Percentiles rank a stretch among this genome's conserved stretches.
These are phyloP conservation scores for Triplophysa yarkandensis DNA, from an alignment of 2,797 vertebrate genomes.

Conservation along the genomic window DNA sequence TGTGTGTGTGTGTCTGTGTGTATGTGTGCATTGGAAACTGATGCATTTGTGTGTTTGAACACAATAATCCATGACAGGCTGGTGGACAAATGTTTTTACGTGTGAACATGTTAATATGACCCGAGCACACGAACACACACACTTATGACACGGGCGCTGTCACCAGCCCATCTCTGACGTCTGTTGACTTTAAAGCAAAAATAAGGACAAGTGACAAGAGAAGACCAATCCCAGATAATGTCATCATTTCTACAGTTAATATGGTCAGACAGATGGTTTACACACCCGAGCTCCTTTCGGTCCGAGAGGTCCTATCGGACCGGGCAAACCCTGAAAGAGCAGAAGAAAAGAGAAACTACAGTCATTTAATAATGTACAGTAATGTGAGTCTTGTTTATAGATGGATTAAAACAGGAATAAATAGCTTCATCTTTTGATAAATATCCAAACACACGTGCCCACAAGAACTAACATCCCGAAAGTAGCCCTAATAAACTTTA, in stretches of 20 bases:
- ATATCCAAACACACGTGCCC: conserved; percentile 5
- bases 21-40: too few species aligned
- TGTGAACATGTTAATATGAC: conserved; percentile 59
- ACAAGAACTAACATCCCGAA: conserved; percentile 2
- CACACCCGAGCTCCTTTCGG: conserved; percentile 59
- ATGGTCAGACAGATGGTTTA: conserved; percentile 27
- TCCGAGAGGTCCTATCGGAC: conserved; percentile 56
- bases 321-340: conserved; percentile 55
- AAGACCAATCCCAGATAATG: conserved; percentile 16
- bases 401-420: neutral
- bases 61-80: conserved; percentile 19
- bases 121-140: conserved; percentile 48
- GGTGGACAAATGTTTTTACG: conserved; percentile 52
- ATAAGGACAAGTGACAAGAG: neutral
- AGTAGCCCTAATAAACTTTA: neutral
- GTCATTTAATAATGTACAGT: conserved; percentile 17
- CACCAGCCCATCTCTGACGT: conserved; percentile 51
- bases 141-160: conserved; percentile 57
- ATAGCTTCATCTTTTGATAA: conserved; percentile 6
- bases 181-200: conserved; percentile 47
- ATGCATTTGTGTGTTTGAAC: conserved; percentile 20
- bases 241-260: neutral
- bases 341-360: conserved; percentile 31
- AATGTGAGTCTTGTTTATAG: neutral
- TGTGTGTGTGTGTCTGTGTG: conserved; percentile 42